Conservation (phyloP, 2,113 vertebrate genomes). For the Odobenus rosmarus region DNA sequence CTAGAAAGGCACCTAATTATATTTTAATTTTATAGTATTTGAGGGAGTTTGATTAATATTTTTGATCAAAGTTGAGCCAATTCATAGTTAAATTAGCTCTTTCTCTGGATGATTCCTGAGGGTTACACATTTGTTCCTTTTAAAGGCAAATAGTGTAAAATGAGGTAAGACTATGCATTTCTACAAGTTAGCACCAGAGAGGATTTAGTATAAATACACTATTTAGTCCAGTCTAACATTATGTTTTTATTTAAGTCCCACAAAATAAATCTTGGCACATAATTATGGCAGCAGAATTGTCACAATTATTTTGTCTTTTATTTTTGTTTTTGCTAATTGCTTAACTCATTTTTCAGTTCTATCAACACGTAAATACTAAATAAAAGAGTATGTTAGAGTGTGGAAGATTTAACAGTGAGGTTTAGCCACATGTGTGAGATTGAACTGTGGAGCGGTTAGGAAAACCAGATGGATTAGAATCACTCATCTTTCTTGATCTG, state of each 20-base stretch:
- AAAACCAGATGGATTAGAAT: neutral
- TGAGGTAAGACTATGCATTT: neutral
- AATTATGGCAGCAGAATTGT: neutral
- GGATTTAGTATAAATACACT: neutral
- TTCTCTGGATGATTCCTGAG: neutral
- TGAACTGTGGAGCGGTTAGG: neutral
- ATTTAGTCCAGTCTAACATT: neutral
- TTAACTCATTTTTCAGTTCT: neutral
- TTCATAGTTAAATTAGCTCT: slow-evolving; percentile 6
- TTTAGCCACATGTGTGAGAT: neutral
- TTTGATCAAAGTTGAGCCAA: neutral
- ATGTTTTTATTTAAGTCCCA: neutral
- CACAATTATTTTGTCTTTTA: neutral
- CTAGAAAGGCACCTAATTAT: slow-evolving; percentile 10
- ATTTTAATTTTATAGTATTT: slow-evolving; percentile 17
- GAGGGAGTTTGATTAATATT: slow-evolving; percentile 6
- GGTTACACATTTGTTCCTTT: neutral
- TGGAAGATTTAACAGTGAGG: neutral
- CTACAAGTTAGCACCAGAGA: neutral
- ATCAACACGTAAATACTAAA: neutral
- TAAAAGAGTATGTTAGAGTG: neutral
- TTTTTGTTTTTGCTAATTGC: neutral
- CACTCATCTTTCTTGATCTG: neutral
- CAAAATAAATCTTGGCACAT: neutral
- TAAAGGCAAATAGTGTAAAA: neutral